A percentile compares a stretch with the other conserved stretches of the same genome.
Conservation (phyloP, 2,888 invertebrate genomes). For the Camptogramma bilineatum region DNA sequence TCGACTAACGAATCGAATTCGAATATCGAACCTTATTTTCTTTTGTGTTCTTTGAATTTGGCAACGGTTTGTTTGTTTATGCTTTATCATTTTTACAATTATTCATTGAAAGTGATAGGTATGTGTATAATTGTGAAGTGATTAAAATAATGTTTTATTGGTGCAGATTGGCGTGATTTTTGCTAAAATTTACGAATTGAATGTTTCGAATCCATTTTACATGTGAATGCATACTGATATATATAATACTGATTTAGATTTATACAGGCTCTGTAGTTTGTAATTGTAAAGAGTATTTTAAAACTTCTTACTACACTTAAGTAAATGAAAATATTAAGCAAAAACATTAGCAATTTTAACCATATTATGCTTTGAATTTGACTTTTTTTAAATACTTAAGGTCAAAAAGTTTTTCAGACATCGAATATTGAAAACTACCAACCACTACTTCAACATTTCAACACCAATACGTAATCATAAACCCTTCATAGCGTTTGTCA, state of each 20-base stretch:
- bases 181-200: background rate
- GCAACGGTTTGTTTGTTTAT: slow-evolving; percentile 34
- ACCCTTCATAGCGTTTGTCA: slow-evolving; percentile 17
- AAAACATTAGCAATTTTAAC: no score
- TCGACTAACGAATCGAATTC: slow-evolving; percentile 35
- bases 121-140: slow-evolving; percentile 7
- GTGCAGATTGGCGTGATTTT: slow-evolving; percentile 7
- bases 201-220: background rate
- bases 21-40: slow-evolving; percentile 31
- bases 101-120: background rate
- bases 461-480: background rate
- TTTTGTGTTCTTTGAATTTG: slow-evolving; percentile 30
- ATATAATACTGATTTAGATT: background rate
- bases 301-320: background rate
- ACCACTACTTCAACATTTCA: no score
- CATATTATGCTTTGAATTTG: no score
- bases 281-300: background rate
- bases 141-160: background rate
- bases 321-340: no score
- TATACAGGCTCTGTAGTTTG: background rate
- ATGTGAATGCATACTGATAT: background rate
- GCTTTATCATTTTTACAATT: background rate
- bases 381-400: no score
- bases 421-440: no score
- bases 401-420: no score